Evolutionary conservation across 2,888 invertebrate genomes (phyloP).

Genomic region (Lepidochrysops patricia): DNA sequence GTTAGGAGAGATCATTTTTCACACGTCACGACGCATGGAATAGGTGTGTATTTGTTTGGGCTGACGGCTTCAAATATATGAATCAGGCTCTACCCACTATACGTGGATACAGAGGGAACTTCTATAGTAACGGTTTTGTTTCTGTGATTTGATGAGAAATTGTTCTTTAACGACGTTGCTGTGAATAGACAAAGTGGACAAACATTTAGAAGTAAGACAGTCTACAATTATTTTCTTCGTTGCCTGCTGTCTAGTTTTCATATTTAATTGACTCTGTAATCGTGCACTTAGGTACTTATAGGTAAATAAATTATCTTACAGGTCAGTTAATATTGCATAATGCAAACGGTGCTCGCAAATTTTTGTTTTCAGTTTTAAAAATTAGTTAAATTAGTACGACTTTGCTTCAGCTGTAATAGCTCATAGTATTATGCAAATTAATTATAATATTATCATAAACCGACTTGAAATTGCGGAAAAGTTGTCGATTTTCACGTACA

Average conservation of each 20-base stretch:
- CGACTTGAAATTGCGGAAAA: neutral
- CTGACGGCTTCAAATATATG: constrained; percentile 44
- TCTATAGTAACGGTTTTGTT: constrained; percentile 11
- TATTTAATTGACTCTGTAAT: neutral
- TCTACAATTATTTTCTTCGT: neutral
- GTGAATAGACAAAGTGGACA: neutral
- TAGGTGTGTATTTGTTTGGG: constrained; percentile 42
- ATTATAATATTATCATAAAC: neutral
- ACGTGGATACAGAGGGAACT: neutral
- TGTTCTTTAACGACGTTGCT: constrained; percentile 2
- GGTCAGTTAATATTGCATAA: too few species aligned
- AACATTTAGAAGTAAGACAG: neutral
- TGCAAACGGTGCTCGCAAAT: too few species aligned
- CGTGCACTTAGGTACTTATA: too few species aligned
- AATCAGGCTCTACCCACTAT: constrained; percentile 32
- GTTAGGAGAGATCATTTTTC: constrained; percentile 42
- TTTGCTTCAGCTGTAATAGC: too few species aligned
- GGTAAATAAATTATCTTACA: too few species aligned
- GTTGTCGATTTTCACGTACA: neutral
- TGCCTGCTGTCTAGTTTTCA: neutral
- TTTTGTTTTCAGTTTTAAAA: too few species aligned
- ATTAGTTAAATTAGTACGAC: constrained; percentile 17
- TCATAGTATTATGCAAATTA: too few species aligned
- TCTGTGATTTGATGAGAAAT: constrained; percentile 11
- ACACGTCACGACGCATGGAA: constrained; percentile 27